Base-by-base conservation (phyloP, 2,797 vertebrate genomes). In the Microchirus variegatus region DNA sequence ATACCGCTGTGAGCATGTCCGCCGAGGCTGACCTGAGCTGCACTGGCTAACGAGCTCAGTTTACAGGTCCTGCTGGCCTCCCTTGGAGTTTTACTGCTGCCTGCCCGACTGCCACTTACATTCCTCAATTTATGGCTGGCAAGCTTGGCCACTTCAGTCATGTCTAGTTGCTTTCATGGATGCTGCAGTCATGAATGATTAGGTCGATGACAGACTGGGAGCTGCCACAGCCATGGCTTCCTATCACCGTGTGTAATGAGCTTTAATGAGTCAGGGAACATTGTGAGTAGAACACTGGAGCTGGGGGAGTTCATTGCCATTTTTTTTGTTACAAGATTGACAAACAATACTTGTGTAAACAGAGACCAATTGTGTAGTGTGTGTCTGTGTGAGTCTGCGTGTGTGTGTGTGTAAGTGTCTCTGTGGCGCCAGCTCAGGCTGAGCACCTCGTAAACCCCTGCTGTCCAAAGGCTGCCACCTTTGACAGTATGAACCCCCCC, bases 401-500 rank as follows among this genome's bases (percentile, higher is more conserved):
- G 67, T 86, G 53, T 58, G 22, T 80, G 73, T 74, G 52, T 64
- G 73, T 80, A 75, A 86, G 63, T 82, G 67, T 86, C 68, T 75
- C 53, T 0, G 77, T 91, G 92, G 93, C 92, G 91, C 94, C 94
- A 94, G 91, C 88, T 85, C 85, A 81, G 87, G 81, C 89, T 77
- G 35, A 81, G 90, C 85, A 85, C 72, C 91, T 92, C 91, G 82
- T 94, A 94, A 94, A 94, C 87, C 78, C 77, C 68, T 72, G 73
- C 80, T 85, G 87, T 90, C 86, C 70, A 55, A 80, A 75, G 80
- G 82, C 87, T 81, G 52, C 85, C 84, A 89, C 88, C 84, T 87
- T 83, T 84, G 74, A 85, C 84, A 84, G 78, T 84, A 82, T 74
- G 60, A 85, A 68, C 84, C 73, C 64, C 72, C 59, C 42, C 52